Conservation (phyloP, 1,140 invertebrate species). For the Eupeodes corollae region DNA sequence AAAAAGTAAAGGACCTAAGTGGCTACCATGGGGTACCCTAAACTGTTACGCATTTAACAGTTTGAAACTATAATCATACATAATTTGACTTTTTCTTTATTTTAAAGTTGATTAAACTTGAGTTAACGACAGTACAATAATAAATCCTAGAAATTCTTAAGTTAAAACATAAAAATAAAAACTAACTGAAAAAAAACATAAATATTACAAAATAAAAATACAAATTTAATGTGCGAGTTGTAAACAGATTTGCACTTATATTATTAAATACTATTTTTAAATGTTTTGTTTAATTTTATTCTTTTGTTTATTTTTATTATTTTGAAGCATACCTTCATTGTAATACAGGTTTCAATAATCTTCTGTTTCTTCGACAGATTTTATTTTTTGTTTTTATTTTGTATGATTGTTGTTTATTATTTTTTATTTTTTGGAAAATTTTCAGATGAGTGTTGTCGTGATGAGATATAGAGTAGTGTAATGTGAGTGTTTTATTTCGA, state of each 20-base stretch:
- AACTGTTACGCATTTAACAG: too few species aligned
- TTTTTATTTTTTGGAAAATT: conserved; percentile 9
- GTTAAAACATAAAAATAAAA: conserved; percentile 2
- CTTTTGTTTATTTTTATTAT: conserved; percentile 9
- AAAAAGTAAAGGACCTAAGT: too few species aligned
- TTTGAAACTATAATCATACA: too few species aligned
- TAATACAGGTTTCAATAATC: conserved; percentile 83
- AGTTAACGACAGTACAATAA: background rate
- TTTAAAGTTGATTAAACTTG: background rate
- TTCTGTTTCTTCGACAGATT: conserved; percentile 52
- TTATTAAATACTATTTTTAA: conserved; percentile 2
- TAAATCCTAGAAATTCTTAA: background rate
- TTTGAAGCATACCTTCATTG: conserved; percentile 68
- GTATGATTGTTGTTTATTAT: conserved; percentile 11
- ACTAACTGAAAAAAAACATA: background rate
- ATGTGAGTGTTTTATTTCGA: conserved; percentile 7
- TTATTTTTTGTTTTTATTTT: conserved; percentile 21
- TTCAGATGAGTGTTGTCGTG: conserved; percentile 4
- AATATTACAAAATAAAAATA: conserved; percentile 13
- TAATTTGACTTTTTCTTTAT: too few species aligned
- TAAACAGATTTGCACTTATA: conserved; percentile 1
- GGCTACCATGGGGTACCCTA: too few species aligned
- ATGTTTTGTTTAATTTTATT: conserved; percentile 7
- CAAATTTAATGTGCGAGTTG: conserved; percentile 28
- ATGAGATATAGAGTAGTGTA: conserved; percentile 6